Evolutionary conservation across 2,888 invertebrate genomes (phyloP).

Genomic region (Acrocyrtus sp.): DNA sequence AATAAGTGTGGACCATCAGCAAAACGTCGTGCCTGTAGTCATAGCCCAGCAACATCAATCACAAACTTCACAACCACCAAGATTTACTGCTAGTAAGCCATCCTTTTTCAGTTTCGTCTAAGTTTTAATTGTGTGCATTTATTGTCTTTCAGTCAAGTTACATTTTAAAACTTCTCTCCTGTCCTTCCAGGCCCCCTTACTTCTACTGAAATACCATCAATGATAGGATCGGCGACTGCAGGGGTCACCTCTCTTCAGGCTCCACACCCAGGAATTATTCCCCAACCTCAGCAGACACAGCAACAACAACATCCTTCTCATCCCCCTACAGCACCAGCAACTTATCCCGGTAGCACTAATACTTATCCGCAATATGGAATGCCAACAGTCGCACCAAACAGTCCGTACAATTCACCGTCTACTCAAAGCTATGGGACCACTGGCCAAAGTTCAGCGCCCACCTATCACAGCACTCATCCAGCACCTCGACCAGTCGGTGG

Average conservation of each 20-base stretch:
- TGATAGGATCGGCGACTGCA: too few relatives aligned
- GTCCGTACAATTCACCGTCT: not conserved
- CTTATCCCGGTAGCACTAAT: constrained; percentile 66
- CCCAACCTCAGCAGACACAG: constrained; percentile 21
- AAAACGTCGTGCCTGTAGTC: too few relatives aligned
- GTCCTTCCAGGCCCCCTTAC: not conserved
- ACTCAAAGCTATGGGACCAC: not conserved
- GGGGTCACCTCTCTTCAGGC: too few relatives aligned
- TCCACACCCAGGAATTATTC: not conserved
- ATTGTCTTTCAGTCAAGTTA: not conserved
- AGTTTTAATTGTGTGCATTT: not conserved
- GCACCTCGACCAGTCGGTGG: not conserved
- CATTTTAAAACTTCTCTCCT: too few relatives aligned
- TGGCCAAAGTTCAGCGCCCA: not conserved
- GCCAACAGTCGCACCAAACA: not conserved
- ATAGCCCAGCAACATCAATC: too few relatives aligned
- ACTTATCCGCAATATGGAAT: not conserved
- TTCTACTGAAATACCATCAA: not conserved
- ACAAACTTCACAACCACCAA: too few relatives aligned
- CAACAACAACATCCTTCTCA: constrained; percentile 39
- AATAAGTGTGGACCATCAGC: too few relatives aligned
- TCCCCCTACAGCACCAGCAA: constrained; percentile 64
- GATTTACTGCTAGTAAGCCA: not conserved
- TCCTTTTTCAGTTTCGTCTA: not conserved
- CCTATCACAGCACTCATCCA: not conserved